Percentiles rank a stretch among this genome's conserved stretches.
These are phyloP conservation scores for Morpho deidamia DNA, from an alignment of 2,888 invertebrate species.

Conservation along the genomic window DNA sequence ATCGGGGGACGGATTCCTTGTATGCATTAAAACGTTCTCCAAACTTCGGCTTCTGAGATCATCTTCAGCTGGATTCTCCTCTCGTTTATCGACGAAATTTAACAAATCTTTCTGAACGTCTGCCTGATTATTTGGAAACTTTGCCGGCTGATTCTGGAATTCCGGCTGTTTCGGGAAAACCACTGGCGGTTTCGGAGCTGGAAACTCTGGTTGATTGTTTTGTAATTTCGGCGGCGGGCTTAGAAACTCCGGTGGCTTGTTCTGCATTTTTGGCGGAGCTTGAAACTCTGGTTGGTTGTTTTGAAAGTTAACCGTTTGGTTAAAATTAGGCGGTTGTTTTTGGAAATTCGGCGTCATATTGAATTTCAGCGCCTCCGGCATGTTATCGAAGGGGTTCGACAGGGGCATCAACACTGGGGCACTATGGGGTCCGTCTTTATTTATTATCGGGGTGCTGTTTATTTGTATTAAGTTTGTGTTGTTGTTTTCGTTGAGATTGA, in stretches of 20 bases:
- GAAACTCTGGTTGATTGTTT: neutral
- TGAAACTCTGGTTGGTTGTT: neutral
- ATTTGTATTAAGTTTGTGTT: slow-evolving; percentile 43
- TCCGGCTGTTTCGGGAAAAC: neutral
- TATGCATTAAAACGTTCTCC: slow-evolving; percentile 28
- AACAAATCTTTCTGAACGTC: neutral
- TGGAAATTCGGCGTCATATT: slow-evolving; percentile 23
- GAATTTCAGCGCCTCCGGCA: slow-evolving; percentile 47
- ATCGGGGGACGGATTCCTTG: slow-evolving; percentile 29
- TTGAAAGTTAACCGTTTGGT: neutral
- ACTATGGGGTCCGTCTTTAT: slow-evolving; percentile 35
- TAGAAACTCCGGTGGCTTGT: neutral
- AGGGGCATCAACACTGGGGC: slow-evolving; percentile 45
- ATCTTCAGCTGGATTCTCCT: slow-evolving; percentile 44
- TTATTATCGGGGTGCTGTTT: slow-evolving; percentile 30
- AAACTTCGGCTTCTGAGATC: slow-evolving; percentile 41
- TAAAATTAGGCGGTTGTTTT: slow-evolving; percentile 11
- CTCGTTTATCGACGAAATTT: slow-evolving; percentile 21
- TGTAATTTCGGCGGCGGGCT: neutral
- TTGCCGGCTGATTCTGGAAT: neutral
- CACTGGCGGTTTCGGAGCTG: no score
- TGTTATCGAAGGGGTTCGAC: slow-evolving; percentile 56
- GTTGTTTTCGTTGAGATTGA: slow-evolving; percentile 38
- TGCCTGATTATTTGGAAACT: neutral
- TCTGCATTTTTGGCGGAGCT: neutral